phyloP scores from a whole-genome alignment of 2,888 invertebrate genomes.

The Drosophila nr. medialis region DNA sequence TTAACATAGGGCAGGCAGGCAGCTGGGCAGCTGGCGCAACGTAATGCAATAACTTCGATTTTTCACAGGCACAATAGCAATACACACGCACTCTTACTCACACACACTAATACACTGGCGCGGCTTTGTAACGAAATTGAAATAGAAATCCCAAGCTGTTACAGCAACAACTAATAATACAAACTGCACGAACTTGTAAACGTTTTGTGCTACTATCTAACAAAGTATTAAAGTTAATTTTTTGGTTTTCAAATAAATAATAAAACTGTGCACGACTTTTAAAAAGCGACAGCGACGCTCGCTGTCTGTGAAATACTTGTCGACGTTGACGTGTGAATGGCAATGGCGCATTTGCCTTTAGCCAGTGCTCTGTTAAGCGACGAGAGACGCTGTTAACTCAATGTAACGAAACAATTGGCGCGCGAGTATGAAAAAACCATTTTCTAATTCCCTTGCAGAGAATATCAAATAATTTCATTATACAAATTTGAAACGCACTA shows the following conservation, averaged over 20 bases:
- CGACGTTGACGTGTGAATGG: slow-evolving; percentile 36
- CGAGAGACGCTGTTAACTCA: slow-evolving; percentile 36
- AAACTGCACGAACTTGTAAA: slow-evolving; percentile 8
- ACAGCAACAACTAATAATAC: slow-evolving; percentile 37
- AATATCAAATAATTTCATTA: background rate
- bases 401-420: slow-evolving; percentile 1
- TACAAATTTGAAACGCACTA: background rate
- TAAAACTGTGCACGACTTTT: slow-evolving; percentile 48
- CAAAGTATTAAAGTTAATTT: slow-evolving; percentile 17
- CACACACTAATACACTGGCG: slow-evolving; percentile 27
- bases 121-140: slow-evolving; percentile 51
- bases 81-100: slow-evolving; percentile 39
- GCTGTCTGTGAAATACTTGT: slow-evolving; percentile 56
- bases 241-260: slow-evolving; percentile 65
- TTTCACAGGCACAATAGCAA: slow-evolving; percentile 67
- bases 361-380: slow-evolving; percentile 13
- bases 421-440: slow-evolving; percentile 3
- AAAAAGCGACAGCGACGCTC: slow-evolving; percentile 55
- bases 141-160: slow-evolving; percentile 24
- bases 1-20: slow-evolving; percentile 49
- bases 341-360: slow-evolving; percentile 19
- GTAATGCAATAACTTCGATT: slow-evolving; percentile 80
- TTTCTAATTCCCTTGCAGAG: background rate
- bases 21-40: slow-evolving; percentile 66
- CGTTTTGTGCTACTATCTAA: slow-evolving; percentile 24